phyloP scores from a whole-genome alignment of 1,140 invertebrate genomes.

The Drosophila subpulchrella region DNA sequence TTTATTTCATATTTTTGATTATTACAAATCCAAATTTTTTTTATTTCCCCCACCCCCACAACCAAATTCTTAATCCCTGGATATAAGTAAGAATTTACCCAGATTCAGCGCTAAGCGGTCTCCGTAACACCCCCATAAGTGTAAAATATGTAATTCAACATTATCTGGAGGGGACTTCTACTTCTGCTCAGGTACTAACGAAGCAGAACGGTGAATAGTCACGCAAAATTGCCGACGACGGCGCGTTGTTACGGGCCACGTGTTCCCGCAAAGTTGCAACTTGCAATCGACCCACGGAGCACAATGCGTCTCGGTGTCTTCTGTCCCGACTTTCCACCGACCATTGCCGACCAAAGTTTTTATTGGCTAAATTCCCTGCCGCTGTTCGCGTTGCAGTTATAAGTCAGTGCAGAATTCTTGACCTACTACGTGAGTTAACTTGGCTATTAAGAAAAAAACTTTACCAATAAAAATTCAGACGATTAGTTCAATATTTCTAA shows the following conservation, averaged over 20 bases:
- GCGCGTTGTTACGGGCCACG: conserved; percentile 73
- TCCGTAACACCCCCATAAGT: no score
- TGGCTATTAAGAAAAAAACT: conserved; percentile 50
- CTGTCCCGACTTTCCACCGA: neutral
- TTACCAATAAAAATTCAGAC: conserved; percentile 59
- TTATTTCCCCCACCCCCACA: no score
- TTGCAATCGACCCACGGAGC: conserved; percentile 32
- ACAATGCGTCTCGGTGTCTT: conserved; percentile 7
- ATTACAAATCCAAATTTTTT: no score
- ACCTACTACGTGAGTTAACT: conserved; percentile 39
- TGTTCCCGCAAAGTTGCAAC: conserved; percentile 61
- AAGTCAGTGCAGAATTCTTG: conserved; percentile 17
- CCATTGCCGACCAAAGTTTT: conserved; percentile 58
- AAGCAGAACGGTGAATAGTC: conserved; percentile 71
- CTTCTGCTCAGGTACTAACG: conserved; percentile 46
- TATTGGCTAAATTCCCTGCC: conserved; percentile 64
- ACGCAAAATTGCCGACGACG: conserved; percentile 77
- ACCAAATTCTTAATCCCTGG: no score
- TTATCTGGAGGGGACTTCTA: conserved; percentile 46
- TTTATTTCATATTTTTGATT: no score
- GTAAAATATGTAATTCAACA: conserved; percentile 45
- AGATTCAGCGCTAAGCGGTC: no score
- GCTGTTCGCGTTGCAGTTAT: conserved; percentile 6
- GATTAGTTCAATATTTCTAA: conserved; percentile 1
- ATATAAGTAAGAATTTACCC: no score